Evolutionary conservation across 2,113 vertebrate species (phyloP).

Genomic region (Epinephelus lanceolatus): DNA sequence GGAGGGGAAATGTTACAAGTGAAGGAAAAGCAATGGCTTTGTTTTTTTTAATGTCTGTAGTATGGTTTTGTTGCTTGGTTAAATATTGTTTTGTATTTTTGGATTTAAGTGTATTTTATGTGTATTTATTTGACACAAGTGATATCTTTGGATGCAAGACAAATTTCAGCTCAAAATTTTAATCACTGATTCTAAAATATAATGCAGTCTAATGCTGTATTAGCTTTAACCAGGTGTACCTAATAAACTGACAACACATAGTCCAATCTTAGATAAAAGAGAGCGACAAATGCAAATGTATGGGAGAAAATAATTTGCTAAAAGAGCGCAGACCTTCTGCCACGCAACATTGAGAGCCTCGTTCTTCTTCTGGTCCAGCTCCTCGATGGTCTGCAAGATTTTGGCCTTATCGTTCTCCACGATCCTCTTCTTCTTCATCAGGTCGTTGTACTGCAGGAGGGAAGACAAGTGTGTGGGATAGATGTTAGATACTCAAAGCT

Average conservation of each 20-base stretch:
- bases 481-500: not conserved
- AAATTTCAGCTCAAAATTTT: not conserved
- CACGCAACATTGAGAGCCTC: conserved; percentile 92
- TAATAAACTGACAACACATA: not conserved
- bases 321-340: conserved; percentile 89
- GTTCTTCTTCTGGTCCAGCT: conserved; percentile 95
- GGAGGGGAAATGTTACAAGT: not conserved
- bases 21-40: not conserved
- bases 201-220: not conserved
- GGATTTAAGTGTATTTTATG: too few species aligned
- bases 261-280: not conserved
- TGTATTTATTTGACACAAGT: too few species aligned
- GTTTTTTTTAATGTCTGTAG: too few species aligned
- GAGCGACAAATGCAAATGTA: not conserved
- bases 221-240: not conserved
- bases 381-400: conserved; percentile 92
- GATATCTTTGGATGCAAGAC: too few species aligned
- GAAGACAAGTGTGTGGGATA: not conserved
- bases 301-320: not conserved
- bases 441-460: conserved; percentile 90
- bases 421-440: conserved; percentile 94
- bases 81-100: too few species aligned
- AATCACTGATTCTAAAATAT: not conserved
- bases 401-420: conserved; percentile 96
- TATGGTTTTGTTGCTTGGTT: too few species aligned